Base-by-base conservation (phyloP, 2,797 vertebrate species). In the Anomalospiza imberbis region DNA sequence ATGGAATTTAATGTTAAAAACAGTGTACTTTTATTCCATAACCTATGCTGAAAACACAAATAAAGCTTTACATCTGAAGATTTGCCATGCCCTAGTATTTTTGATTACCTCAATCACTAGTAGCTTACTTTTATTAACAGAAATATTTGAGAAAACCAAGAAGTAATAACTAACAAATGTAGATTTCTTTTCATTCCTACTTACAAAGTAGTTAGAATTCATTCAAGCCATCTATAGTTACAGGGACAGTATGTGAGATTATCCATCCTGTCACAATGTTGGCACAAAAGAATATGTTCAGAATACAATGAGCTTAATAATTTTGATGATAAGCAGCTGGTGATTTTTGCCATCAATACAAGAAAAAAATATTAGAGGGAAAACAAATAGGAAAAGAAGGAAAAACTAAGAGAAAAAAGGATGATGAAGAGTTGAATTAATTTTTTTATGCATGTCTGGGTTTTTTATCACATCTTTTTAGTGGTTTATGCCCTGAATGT, bases 101-200 rank as follows among this genome's bases (percentile, higher is more conserved):
- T 62, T 90, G 1, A 82, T 91, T 63, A 55, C 47, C 44, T 78
- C 70, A 86, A 42, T 79, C 29, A 88, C 55, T n/a, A 76, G 47
- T 88, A 84, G 66, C 63, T 88, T 75, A 86, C 31, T 79, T 84
- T 47, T 76, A 88, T 95, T 81, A 91, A 93, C 61, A 88, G 44
- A 76, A 95, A 60, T 66, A 82, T 94, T 88, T 82, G 8, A n/a
- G 60, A 72, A 94, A 90, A 86, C 44, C 86, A 78, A 81, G 5
- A 26, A 65, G 16, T 89, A 95, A 92, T 83, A 94, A 85, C 58
- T 92, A 80, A 85, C 72, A 94, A 91, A 95, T 84, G 72, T 63
- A 78, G 45, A 15, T 40, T 68, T 57, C 36, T 86, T 85, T 63
- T 66, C 17, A 28, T 57, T 89, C 51, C n/a, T 81, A 26, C 55